Percentiles rank a stretch among this genome's conserved stretches.
Evolutionary conservation across 2,888 invertebrate genomes (phyloP).

Genomic region (Phasia obesa): DNA sequence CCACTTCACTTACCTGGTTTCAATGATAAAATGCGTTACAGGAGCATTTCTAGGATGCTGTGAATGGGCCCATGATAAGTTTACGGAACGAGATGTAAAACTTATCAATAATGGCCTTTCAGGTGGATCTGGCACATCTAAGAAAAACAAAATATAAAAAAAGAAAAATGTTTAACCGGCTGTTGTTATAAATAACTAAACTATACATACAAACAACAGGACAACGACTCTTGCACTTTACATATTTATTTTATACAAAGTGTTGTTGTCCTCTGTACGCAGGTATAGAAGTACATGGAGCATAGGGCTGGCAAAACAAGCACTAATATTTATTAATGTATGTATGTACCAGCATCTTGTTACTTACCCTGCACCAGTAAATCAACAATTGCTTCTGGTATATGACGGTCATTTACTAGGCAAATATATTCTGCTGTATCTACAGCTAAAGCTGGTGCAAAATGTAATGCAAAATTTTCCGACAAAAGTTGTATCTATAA

Average conservation of each 20-base stretch:
- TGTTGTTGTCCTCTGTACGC: neutral
- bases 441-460: constrained; percentile 85
- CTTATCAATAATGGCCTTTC: constrained; percentile 88
- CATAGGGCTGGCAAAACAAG: constrained; percentile 5
- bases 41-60: constrained; percentile 87
- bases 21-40: constrained; percentile 88
- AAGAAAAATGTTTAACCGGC: neutral
- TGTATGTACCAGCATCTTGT: constrained; percentile 18
- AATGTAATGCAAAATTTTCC: constrained; percentile 85
- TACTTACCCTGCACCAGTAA: constrained; percentile 87
- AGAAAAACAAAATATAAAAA: neutral
- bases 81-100: constrained; percentile 89
- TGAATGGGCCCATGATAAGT: constrained; percentile 89
- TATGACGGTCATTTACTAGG: constrained; percentile 87
- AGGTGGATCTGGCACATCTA: constrained; percentile 88
- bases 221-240: constrained; percentile 37
- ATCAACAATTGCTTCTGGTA: constrained; percentile 86
- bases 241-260: constrained; percentile 23
- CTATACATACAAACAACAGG: neutral
- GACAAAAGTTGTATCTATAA: constrained; percentile 84
- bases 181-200: constrained; percentile 7
- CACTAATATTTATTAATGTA: neutral
- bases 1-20: constrained; percentile 86
- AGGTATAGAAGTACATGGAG: neutral
- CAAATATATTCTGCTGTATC: constrained; percentile 88